A percentile compares a stretch with the other conserved stretches of the same genome.
These are phyloP conservation scores for Philereme vetulata DNA, from an alignment of 2,888 invertebrate genomes.

Conservation along the genomic window DNA sequence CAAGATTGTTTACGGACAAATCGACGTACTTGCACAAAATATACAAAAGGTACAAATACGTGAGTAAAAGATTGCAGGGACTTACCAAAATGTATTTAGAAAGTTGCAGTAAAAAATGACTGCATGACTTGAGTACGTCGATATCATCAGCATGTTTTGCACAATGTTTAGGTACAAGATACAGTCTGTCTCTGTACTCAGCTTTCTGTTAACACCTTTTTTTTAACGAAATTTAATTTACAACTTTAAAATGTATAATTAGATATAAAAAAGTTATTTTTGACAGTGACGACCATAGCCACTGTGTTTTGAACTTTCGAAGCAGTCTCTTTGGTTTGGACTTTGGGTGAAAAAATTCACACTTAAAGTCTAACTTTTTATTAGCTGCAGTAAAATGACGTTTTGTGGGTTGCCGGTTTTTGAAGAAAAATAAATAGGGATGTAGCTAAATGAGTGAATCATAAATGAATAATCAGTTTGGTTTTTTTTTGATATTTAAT, in stretches of 20 bases:
- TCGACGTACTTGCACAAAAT: slow-evolving; percentile 14
- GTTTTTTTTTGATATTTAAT: too few species aligned
- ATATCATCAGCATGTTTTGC: not conserved
- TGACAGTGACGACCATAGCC: not conserved
- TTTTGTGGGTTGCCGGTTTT: too few species aligned
- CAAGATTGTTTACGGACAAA: slow-evolving; percentile 19
- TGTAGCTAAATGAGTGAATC: too few species aligned
- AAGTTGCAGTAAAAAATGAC: not conserved
- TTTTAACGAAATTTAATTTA: not conserved
- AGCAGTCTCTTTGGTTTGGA: too few species aligned
- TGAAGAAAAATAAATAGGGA: too few species aligned
- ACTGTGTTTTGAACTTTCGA: not conserved
- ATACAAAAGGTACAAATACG: not conserved
- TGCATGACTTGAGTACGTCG: not conserved
- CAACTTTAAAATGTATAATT: not conserved
- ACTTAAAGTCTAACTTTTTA: too few species aligned
- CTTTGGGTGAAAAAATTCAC: not conserved
- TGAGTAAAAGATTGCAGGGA: not conserved
- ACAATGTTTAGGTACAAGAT: not conserved
- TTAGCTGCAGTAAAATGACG: too few species aligned
- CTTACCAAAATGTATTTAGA: not conserved
- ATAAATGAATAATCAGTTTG: too few species aligned
- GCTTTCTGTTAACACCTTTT: not conserved
- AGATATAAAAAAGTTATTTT: not conserved
- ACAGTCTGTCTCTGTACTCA: not conserved